A percentile compares a stretch with the other conserved stretches of the same genome.
Conservation (phyloP, 2,888 invertebrate species). For the Therioaphis trifolii region DNA sequence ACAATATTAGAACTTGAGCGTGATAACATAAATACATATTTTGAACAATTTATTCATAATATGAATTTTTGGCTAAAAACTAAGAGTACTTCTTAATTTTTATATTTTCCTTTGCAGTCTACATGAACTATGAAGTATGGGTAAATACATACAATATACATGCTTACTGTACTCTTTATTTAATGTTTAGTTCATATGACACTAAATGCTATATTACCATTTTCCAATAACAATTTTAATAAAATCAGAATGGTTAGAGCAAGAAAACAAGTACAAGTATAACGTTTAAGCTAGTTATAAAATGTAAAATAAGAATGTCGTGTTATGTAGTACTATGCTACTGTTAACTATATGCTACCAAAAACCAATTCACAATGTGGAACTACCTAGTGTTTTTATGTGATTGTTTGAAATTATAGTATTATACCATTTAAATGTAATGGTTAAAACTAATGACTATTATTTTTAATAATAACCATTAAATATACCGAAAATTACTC, state of each 20-base stretch:
- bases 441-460: background rate
- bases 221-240: too few relatives aligned
- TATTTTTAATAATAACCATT: background rate
- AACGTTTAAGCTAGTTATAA: conserved; percentile 15
- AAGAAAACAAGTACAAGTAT: background rate
- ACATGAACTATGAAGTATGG: too few relatives aligned
- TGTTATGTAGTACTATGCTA: background rate
- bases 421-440: background rate
- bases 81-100: too few relatives aligned
- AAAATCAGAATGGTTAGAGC: too few relatives aligned
- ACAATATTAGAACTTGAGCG: too few relatives aligned
- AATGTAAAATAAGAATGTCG: background rate
- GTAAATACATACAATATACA: too few relatives aligned
- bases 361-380: background rate
- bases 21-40: too few relatives aligned
- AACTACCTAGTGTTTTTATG: too few relatives aligned
- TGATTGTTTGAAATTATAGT: background rate
- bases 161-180: too few relatives aligned
- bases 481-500: background rate
- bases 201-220: background rate
- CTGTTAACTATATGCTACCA: background rate
- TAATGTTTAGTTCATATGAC: background rate
- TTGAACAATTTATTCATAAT: too few relatives aligned
- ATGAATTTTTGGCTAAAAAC: too few relatives aligned
- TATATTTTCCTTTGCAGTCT: too few relatives aligned